A percentile compares a stretch with the other conserved stretches of the same genome.
Conservation (phyloP, 2,113 vertebrate species). For the Gymnarchus niloticus region DNA sequence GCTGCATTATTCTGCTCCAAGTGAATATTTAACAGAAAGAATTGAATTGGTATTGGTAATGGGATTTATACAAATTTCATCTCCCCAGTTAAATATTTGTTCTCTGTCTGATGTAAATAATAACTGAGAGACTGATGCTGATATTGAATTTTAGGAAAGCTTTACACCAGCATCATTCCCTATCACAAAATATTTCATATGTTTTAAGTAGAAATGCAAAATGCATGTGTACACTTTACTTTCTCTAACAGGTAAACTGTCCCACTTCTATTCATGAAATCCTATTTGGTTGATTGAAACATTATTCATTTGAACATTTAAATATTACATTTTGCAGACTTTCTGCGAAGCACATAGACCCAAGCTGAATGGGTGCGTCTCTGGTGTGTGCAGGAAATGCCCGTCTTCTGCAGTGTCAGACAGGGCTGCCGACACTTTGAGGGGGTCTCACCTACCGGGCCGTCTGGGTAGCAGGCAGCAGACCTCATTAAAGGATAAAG, state of each 20-base stretch:
- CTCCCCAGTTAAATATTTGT: conserved; percentile 29
- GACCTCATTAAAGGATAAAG: conserved; percentile 12
- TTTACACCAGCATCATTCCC: not conserved
- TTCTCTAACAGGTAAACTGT: not conserved
- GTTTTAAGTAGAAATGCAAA: conserved; percentile 1
- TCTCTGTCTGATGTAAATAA: conserved; percentile 44
- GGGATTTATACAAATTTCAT: conserved; percentile 39
- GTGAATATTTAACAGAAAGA: conserved; percentile 49
- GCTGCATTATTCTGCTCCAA: conserved; percentile 10
- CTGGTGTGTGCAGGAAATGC: not conserved
- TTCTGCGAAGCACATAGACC: no score
- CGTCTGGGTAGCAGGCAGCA: not conserved
- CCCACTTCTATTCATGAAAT: not conserved
- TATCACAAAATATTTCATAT: conserved; percentile 3
- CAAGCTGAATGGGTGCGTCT: not conserved
- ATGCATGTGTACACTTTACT: not conserved
- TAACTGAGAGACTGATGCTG: conserved; percentile 19
- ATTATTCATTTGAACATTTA: not conserved
- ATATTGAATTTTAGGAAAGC: conserved; percentile 16
- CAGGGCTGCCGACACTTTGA: not conserved
- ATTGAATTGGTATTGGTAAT: conserved; percentile 46
- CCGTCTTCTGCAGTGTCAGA: not conserved
- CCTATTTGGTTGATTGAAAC: conserved; percentile 4
- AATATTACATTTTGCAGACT: no score
- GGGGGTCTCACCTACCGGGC: conserved; percentile 7